Conservation (phyloP, 2,113 vertebrate genomes). For the Oryctolagus cuniculus region DNA sequence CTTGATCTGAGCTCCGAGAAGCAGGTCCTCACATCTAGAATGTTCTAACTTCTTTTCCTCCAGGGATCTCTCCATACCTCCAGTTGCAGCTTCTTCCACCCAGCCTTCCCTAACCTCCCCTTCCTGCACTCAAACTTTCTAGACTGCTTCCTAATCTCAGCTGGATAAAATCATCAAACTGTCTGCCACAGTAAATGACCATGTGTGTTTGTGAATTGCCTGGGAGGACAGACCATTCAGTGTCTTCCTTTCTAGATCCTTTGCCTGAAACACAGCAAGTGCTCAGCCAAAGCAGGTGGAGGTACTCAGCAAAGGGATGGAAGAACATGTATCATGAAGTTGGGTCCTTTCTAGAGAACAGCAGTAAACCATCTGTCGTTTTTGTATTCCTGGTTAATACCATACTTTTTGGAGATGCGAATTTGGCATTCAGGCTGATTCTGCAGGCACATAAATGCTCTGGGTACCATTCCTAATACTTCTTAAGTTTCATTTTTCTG, state of each 20-base stretch:
- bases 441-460: no score
- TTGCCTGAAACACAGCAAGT: neutral
- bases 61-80: no score
- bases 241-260: neutral
- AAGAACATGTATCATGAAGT: neutral
- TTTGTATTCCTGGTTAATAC: neutral
- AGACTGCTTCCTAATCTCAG: neutral
- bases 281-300: neutral
- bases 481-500: neutral
- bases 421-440: neutral
- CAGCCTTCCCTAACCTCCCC: neutral
- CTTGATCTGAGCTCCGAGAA: neutral
- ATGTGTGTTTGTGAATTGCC: no score
- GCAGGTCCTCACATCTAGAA: neutral
- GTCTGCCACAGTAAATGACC: neutral
- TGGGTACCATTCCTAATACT: neutral
- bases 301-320: neutral
- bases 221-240: neutral
- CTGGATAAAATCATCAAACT: neutral
- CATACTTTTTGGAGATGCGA: neutral
- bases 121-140: neutral
- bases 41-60: neutral
- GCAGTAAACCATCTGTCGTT: neutral
- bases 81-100: neutral
- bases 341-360: neutral